Evolutionary conservation across 53 echinoderm and acorn worm species (phyloP).

Genomic region (Arbacia lixula): DNA sequence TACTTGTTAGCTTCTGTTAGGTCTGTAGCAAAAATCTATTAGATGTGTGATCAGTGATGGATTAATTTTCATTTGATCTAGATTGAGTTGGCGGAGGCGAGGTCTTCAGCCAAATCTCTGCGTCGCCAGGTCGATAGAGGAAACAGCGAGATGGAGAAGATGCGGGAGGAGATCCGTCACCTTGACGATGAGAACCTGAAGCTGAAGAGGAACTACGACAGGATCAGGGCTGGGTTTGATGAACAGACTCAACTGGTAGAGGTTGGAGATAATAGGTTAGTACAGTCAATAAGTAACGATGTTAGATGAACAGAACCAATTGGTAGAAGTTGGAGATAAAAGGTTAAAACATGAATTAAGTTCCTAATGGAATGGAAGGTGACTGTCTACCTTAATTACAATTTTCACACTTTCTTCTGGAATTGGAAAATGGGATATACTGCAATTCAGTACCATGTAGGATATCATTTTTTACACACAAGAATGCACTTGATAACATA

Average conservation of each 20-base stretch:
- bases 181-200: constrained; percentile 80
- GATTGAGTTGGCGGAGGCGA: constrained; percentile 83
- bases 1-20: background rate
- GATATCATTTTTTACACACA: too few species aligned
- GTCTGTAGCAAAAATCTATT: background rate
- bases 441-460: too few species aligned
- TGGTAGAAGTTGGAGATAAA: too few species aligned
- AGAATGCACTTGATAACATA: too few species aligned
- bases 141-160: constrained; percentile 61
- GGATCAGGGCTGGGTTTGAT: constrained; percentile 79
- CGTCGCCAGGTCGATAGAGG: constrained; percentile 79
- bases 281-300: too few species aligned
- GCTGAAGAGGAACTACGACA: constrained; percentile 82
- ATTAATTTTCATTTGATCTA: constrained; percentile 5
- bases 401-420: too few species aligned
- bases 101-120: constrained; percentile 68
- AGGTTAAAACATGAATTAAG: too few species aligned
- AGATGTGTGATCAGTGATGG: background rate
- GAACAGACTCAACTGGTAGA: constrained; percentile 78
- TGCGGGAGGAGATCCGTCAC: constrained; percentile 60
- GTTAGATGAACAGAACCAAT: too few species aligned
- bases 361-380: too few species aligned
- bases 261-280: constrained; percentile 80
- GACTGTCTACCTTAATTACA: too few species aligned
- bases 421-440: too few species aligned